Percentiles rank a stretch among this genome's conserved stretches.
Conservation (phyloP, 2,797 vertebrate species). For the Serranus cabrilla region DNA sequence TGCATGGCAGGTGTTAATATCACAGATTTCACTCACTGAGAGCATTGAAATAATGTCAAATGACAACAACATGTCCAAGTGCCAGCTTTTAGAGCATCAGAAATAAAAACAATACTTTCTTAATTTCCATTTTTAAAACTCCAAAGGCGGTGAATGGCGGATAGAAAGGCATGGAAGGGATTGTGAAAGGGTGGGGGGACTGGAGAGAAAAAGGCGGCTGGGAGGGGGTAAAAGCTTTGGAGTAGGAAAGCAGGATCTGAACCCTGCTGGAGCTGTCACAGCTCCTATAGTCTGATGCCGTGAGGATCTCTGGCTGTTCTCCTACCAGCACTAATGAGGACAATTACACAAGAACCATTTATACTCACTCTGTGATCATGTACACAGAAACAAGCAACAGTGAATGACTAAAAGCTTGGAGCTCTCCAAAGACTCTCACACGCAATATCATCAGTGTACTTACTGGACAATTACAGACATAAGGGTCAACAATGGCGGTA, state of each 20-base stretch:
- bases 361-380: slow-evolving; percentile 26
- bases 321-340: slow-evolving; percentile 67
- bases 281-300: slow-evolving; percentile 38
- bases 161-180: not conserved
- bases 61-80: not conserved
- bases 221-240: slow-evolving; percentile 40
- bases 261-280: slow-evolving; percentile 65
- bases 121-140: not conserved
- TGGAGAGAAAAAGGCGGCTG: not conserved
- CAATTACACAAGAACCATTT: slow-evolving; percentile 67
- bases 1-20: slow-evolving; percentile 7
- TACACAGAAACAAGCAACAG: slow-evolving; percentile 27
- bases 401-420: slow-evolving; percentile 4
- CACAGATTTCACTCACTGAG: not conserved
- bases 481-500: not conserved
- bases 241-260: slow-evolving; percentile 50
- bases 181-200: not conserved
- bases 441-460: slow-evolving; percentile 18
- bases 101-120: slow-evolving; percentile 2
- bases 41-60: slow-evolving; percentile 4
- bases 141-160: not conserved
- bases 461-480: slow-evolving; percentile 13
- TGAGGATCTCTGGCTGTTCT: slow-evolving; percentile 59
- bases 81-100: not conserved
- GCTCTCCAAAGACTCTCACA: slow-evolving; percentile 18